Evolutionary conservation across 2,113 vertebrate species (phyloP), one percentile per base, ranked within the genome.

Genomic region (Pollimyrus isidori): DNA sequence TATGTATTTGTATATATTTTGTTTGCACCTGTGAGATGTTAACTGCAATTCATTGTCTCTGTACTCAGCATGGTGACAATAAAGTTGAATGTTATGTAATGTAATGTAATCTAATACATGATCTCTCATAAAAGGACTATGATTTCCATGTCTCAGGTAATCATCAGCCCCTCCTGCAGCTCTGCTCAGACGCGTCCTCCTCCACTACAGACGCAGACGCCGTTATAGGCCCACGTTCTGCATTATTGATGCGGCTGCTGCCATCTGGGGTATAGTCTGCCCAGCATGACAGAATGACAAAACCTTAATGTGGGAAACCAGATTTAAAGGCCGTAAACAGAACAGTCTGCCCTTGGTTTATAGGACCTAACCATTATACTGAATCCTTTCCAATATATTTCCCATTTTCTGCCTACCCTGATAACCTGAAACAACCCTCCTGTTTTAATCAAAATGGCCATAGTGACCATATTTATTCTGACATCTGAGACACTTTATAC

Each of bases 161-260:
- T 80, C 5, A 21, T 80, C 30, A 80, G 73, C 73, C 6, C 45
- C 82, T 10, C 45, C 82, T 10, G 21, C 42, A 48, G 42, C 39
- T 48, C 45, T 13, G 3, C 17, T 19, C 45, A 84, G 42, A 83
- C 80, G 10, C 39, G 0, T 76, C 13, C 69, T 76, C 69, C 30
- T 76, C 4, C 7, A 1, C 82, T 84, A 39, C 3, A 23, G 39
- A 46, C 39, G 48, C 45, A 45, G 82, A 84, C 39, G 7, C 45
- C 2, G 21, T 45, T 45, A 46, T 48, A 9, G 19, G 82, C 1
- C 23, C 3, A 0, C 19, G 6, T n/a, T 83, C 87, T 94, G 89
- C 94, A 94, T 93, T 93, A 94, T 94, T 94, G 90, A 94, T 35
- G 49, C 5, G 48, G 93, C 93, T 49, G 87, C 91, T 92, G 91